Conservation (phyloP, 2,797 vertebrate species). For the Nannoperca australis region DNA sequence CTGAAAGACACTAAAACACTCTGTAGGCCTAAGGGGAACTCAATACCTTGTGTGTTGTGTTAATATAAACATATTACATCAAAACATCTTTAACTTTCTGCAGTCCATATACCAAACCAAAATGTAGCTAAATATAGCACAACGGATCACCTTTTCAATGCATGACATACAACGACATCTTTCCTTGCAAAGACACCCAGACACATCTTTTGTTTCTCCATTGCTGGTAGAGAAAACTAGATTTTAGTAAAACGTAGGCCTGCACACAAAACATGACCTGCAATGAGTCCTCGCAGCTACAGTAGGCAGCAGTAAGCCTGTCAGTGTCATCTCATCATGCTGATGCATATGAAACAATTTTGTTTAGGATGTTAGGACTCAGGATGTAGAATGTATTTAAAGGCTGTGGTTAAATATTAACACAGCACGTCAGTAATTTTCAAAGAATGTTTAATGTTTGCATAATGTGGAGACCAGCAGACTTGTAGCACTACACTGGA, state of each 20-base stretch:
- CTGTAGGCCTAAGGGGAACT: too few species aligned
- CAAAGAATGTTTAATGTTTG: background rate
- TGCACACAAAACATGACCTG: background rate
- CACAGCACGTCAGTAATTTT: background rate
- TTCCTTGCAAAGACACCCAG: background rate
- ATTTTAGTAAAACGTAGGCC: background rate
- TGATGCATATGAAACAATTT: too few species aligned
- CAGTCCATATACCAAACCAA: too few species aligned
- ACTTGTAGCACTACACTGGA: background rate
- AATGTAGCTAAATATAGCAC: too few species aligned
- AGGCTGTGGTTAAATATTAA: background rate
- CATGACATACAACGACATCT: background rate
- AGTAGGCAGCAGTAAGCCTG: too few species aligned
- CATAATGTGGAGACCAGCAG: background rate
- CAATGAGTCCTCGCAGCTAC: too few species aligned
- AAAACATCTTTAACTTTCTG: too few species aligned
- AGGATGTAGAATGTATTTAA: background rate
- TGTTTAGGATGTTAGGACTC: background rate
- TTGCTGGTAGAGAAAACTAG: background rate
- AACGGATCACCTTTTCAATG: too few species aligned
- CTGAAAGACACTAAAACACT: too few species aligned
- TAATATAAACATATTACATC: too few species aligned
- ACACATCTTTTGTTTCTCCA: background rate
- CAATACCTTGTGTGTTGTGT: too few species aligned
- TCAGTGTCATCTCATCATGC: too few species aligned